Base-by-base conservation (phyloP, 2,797 vertebrate species). In the Cyclura pinguis region DNA sequence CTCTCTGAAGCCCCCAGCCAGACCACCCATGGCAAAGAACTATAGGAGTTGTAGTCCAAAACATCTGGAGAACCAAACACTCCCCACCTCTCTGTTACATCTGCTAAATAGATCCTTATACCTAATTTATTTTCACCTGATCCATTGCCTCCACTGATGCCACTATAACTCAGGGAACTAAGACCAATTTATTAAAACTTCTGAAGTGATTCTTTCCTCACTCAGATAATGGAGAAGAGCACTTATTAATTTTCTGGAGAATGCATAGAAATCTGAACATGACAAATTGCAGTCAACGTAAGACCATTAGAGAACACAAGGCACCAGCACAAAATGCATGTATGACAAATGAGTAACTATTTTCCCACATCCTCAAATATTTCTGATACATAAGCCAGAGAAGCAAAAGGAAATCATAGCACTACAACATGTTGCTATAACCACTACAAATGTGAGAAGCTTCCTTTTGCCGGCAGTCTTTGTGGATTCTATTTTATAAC, bases 331-430 rank as follows among this genome's bases (percentile, higher is more conserved):
- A 87, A 83, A 76, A 76, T 87, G 16, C 69, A 83, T 67, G 80
- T n/a, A 77, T 76, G 89, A 90, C 72, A 90, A 67, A 90, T 87
- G 83, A 74, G 72, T 57, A 82, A 69, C n/a, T 64, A 29, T 90
- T 87, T 83, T 87, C 12, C 78, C 59, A 67, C 42, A 38, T 62
- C 78, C 42, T 87, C 32, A 50, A 83, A 83, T n/a, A 87, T 83
- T 76, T 52, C 80, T 38, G 57, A 90, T 42, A 52, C 10, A 12
- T 6, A n/a, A 87, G 24, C 42, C 42, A 38, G 42, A 38, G 42
- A 77, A 47, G 14, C 80, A 82, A 74, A 86, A 27, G 78, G 42
- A 42, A 89, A 42, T 76, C 74, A 12, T 76, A 72, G 1, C 24
- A 24, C 9, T n/a, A 38, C 50, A 35, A 59, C 13, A 38, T 72